Conservation (phyloP, 2,113 vertebrate genomes). For the Octodon degus region DNA sequence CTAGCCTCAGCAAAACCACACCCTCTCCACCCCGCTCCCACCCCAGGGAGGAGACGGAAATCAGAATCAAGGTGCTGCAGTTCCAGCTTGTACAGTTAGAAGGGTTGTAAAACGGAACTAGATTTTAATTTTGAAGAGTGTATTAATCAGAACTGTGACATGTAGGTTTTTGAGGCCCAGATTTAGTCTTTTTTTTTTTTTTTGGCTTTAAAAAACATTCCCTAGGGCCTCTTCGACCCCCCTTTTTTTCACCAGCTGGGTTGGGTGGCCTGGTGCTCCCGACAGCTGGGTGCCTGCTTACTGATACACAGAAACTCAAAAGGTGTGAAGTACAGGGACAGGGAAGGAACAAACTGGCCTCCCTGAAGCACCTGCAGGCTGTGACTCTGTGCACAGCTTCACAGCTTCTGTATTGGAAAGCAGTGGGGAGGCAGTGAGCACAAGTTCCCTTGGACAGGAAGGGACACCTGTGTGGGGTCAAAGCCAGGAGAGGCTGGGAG, state of each 20-base stretch:
- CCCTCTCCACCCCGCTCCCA: background rate
- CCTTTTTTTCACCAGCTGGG: background rate
- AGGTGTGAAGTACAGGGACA: background rate
- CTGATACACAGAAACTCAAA: background rate
- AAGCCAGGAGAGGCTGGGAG: background rate
- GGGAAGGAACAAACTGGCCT: background rate
- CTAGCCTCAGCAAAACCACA: background rate
- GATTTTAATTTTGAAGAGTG: slow-evolving; percentile 68
- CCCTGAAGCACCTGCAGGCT: background rate
- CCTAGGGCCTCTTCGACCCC: background rate
- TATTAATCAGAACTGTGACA: slow-evolving; percentile 79
- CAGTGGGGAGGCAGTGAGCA: background rate
- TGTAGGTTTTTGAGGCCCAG: slow-evolving; percentile 64
- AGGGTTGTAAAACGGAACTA: slow-evolving; percentile 59
- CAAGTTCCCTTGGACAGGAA: background rate
- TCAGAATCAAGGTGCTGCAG: background rate
- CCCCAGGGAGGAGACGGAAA: background rate
- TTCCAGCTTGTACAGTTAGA: slow-evolving; percentile 75
- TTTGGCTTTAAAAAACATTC: background rate
- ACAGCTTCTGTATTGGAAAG: background rate
- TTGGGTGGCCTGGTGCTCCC: slow-evolving; percentile 50
- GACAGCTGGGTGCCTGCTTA: background rate
- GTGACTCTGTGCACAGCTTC: background rate
- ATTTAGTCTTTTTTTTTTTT: slow-evolving; percentile 54
- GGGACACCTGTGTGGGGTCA: background rate